Evolutionary conservation across 2,113 vertebrate genomes (phyloP).

Genomic region (Rhinogobius similis): DNA sequence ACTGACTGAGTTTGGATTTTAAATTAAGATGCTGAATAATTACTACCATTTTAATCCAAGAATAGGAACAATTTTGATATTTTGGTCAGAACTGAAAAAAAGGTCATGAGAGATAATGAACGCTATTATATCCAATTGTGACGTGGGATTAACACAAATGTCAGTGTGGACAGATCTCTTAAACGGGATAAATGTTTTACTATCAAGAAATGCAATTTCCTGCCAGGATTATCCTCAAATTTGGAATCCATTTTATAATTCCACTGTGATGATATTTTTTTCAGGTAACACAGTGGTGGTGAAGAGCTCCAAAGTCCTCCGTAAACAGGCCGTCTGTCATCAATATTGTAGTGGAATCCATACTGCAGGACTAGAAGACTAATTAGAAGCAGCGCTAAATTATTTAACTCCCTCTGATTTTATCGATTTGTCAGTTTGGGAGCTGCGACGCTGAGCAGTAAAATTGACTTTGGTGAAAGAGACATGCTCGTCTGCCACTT

Average conservation of each 20-base stretch:
- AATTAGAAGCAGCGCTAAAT: slow-evolving; percentile 99
- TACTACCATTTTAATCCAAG: too few relatives aligned
- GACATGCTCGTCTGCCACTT: slow-evolving; percentile 78
- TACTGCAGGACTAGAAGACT: slow-evolving; percentile 96
- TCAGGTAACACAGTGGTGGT: slow-evolving; percentile 44
- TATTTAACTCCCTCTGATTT: slow-evolving; percentile 99
- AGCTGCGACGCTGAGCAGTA: slow-evolving; percentile 87
- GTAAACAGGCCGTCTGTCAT: slow-evolving; percentile 87
- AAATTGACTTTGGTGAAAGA: slow-evolving; percentile 95
- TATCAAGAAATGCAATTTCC: background rate
- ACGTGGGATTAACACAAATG: background rate
- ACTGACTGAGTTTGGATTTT: too few relatives aligned
- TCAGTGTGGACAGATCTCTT: background rate
- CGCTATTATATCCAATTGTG: background rate
- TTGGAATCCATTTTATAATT: slow-evolving; percentile 14
- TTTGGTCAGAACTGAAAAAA: too few relatives aligned
- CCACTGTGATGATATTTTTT: slow-evolving; percentile 28
- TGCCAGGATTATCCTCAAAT: background rate
- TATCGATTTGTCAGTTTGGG: slow-evolving; percentile 98
- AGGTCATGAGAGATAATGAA: too few relatives aligned
- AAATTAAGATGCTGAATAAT: too few relatives aligned
- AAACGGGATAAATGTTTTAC: background rate
- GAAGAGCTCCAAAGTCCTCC: slow-evolving; percentile 59
- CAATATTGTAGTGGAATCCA: slow-evolving; percentile 96
- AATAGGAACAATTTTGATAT: too few relatives aligned